These are phyloP conservation scores for Hypomecis punctinalis DNA, from an alignment of 2,888 invertebrate genomes.

Conservation along the genomic window DNA sequence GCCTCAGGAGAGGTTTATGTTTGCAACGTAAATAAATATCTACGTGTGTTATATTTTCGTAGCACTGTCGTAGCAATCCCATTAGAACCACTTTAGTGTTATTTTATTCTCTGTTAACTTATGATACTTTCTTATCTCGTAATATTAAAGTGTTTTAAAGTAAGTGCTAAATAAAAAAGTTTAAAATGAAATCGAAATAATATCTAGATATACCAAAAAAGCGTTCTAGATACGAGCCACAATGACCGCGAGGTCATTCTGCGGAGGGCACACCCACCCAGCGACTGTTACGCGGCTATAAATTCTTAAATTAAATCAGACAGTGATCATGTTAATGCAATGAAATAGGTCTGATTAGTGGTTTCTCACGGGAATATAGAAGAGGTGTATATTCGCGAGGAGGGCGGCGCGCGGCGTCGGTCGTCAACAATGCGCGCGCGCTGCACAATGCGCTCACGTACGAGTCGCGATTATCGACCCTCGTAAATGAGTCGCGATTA, in stretches of 20 bases:
- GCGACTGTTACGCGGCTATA: conserved; percentile 55
- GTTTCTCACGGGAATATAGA: conserved; percentile 62
- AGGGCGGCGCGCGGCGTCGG: conserved; percentile 40
- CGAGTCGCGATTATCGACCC: conserved; percentile 80
- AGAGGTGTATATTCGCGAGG: conserved; percentile 51
- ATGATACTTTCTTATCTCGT: not conserved
- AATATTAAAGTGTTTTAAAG: conserved; percentile 26
- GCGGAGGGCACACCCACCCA: conserved; percentile 57
- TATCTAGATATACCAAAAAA: conserved; percentile 54
- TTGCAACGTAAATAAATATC: conserved; percentile 1
- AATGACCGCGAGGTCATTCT: conserved; percentile 66
- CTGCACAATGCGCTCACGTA: conserved; percentile 80
- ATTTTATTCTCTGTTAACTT: not conserved
- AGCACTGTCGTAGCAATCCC: conserved; percentile 34
- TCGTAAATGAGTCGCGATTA: conserved; percentile 82
- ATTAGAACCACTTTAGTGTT: not conserved
- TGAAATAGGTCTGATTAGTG: conserved; percentile 58
- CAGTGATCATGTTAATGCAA: conserved; percentile 51
- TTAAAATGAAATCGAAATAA: conserved; percentile 46
- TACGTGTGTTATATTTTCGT: conserved; percentile 18
- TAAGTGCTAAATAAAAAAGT: conserved; percentile 41
- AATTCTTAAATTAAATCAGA: conserved; percentile 50
- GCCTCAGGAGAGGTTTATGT: not conserved
- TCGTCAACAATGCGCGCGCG: conserved; percentile 51
- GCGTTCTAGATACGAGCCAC: conserved; percentile 60